Percentiles rank a stretch among this genome's conserved stretches.
Conservation (phyloP, 2,888 invertebrate genomes). For the Subacronicta megacephala region DNA sequence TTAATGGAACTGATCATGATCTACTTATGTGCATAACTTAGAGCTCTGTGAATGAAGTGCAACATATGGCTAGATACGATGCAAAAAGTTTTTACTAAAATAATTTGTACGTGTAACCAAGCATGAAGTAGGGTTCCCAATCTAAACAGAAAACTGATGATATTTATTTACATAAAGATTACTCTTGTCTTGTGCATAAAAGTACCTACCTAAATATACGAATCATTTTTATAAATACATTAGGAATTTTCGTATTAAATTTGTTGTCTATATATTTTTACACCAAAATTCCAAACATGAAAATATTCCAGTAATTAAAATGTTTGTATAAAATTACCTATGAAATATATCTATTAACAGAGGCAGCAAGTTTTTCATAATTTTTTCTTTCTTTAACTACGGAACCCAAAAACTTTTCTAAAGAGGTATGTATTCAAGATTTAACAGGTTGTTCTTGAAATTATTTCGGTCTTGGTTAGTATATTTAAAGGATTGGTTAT, state of each 20-base stretch:
- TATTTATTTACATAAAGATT: too few species aligned
- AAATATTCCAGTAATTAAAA: too few species aligned
- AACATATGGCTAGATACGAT: slow-evolving; percentile 42
- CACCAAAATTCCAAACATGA: too few species aligned
- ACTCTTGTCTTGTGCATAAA: too few species aligned
- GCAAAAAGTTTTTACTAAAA: slow-evolving; percentile 34
- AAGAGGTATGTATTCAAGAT: slow-evolving; percentile 18
- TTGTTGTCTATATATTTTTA: too few species aligned
- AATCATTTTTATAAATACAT: too few species aligned
- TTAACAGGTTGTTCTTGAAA: slow-evolving; percentile 34
- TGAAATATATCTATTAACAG: too few species aligned
- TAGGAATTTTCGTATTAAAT: too few species aligned
- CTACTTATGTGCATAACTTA: slow-evolving; percentile 29
- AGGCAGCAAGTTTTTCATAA: too few species aligned
- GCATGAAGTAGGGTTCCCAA: slow-evolving; percentile 9
- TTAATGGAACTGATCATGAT: slow-evolving; percentile 15
- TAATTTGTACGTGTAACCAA: not conserved
- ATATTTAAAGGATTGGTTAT: slow-evolving; percentile 38
- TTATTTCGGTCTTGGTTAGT: slow-evolving; percentile 34
- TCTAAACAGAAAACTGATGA: too few species aligned
- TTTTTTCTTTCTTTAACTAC: not conserved
- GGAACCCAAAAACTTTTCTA: slow-evolving; percentile 16
- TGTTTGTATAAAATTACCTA: too few species aligned
- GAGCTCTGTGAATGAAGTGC: slow-evolving; percentile 35
- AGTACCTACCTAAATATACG: too few species aligned